A percentile compares a stretch with the other conserved stretches of the same genome.
phyloP scores from a whole-genome alignment of 1,140 invertebrate genomes.

The Ceratina calcarata region DNA sequence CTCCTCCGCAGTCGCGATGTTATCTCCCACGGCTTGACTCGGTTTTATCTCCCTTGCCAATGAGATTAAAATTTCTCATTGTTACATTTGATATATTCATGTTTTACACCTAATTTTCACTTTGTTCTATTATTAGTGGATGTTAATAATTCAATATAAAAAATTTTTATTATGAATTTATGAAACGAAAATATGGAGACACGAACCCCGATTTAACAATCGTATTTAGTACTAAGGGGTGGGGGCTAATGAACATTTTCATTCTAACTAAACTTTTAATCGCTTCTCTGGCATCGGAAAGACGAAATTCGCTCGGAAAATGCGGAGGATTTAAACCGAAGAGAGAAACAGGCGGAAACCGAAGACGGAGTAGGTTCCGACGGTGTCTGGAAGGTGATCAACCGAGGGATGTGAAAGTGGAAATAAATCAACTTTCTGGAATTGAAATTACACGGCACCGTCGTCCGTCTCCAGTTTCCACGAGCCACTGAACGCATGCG shows the following conservation, averaged over 20 bases:
- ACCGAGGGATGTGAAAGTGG: slow-evolving; percentile 15
- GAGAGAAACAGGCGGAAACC: not conserved
- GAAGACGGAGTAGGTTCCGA: not conserved
- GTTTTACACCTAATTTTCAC: too few relatives aligned
- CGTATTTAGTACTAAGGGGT: too few relatives aligned
- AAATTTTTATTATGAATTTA: too few relatives aligned
- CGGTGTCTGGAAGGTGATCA: slow-evolving; percentile 10
- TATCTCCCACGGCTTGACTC: slow-evolving; percentile 48
- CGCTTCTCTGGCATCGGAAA: not conserved
- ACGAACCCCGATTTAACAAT: too few relatives aligned
- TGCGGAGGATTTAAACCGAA: not conserved
- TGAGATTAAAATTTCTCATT: too few relatives aligned
- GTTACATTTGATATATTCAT: too few relatives aligned
- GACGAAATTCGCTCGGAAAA: slow-evolving; percentile 6
- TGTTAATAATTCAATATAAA: too few relatives aligned
- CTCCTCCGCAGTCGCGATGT: too few relatives aligned
- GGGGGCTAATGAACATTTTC: slow-evolving; percentile 48
- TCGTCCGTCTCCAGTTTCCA: not conserved
- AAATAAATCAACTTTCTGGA: slow-evolving; percentile 44
- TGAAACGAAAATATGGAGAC: too few relatives aligned
- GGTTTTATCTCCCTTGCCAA: slow-evolving; percentile 47
- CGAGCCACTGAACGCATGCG: too few relatives aligned
- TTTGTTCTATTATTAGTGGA: too few relatives aligned
- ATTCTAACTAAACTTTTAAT: slow-evolving; percentile 23
- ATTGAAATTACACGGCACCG: slow-evolving; percentile 38